These are phyloP conservation scores for Nematolebias whitei DNA, from an alignment of 2,113 vertebrate species.

Conservation along the genomic window DNA sequence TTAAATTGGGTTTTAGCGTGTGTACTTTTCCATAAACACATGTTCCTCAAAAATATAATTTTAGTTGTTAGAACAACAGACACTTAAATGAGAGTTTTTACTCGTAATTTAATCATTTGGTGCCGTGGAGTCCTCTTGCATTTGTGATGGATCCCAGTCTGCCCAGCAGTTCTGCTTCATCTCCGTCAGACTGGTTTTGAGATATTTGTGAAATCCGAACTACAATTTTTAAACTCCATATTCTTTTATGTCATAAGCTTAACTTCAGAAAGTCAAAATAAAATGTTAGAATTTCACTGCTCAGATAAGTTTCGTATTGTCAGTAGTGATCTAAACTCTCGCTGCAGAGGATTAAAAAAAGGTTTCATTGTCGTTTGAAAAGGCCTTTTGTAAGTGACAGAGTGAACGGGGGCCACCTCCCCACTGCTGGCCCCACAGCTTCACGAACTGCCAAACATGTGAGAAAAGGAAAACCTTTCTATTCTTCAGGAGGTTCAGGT, in stretches of 20 bases:
- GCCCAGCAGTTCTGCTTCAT: background rate
- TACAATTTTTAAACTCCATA: background rate
- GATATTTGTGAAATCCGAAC: background rate
- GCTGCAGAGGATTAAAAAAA: background rate
- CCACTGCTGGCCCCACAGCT: constrained; percentile 33
- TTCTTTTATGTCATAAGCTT: background rate
- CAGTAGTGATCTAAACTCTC: too few relatives aligned
- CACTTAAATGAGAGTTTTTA: too few relatives aligned
- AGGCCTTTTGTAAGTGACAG: constrained; percentile 18
- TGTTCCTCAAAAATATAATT: too few relatives aligned
- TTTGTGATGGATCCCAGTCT: background rate
- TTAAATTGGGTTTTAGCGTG: too few relatives aligned
- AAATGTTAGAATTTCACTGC: background rate
- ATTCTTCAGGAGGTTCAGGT: constrained; percentile 3
- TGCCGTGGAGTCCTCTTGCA: background rate
- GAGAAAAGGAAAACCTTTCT: background rate
- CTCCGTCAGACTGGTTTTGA: constrained; percentile 1
- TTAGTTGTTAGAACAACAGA: too few relatives aligned
- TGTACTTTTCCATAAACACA: too few relatives aligned
- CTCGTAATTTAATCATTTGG: background rate
- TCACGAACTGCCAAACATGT: constrained; percentile 37
- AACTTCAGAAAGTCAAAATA: background rate
- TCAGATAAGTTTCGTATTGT: background rate
- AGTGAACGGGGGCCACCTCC: constrained; percentile 30
- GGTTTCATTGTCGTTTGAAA: constrained; percentile 17